Conservation (phyloP, 2,888 invertebrate genomes). For the Chrysodeixis includens region DNA sequence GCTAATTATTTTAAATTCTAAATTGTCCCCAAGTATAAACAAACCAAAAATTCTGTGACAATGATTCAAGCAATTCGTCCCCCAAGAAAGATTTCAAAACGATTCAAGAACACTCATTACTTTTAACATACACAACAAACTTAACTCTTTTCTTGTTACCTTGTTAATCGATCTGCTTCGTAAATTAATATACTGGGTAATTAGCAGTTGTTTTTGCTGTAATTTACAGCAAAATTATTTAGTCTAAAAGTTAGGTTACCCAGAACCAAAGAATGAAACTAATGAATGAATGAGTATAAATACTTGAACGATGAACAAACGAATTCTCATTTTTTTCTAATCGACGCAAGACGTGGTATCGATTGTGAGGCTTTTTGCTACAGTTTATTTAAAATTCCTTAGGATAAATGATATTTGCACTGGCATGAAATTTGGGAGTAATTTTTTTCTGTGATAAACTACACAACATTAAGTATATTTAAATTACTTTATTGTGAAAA, state of each 20-base stretch:
- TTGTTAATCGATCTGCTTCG: slow-evolving; percentile 21
- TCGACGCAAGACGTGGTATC: not conserved
- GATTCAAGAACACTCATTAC: slow-evolving; percentile 15
- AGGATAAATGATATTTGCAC: too few species aligned
- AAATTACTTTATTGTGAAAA: too few species aligned
- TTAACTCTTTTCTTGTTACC: slow-evolving; percentile 31
- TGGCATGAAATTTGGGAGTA: too few species aligned
- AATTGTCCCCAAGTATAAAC: not conserved
- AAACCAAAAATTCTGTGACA: not conserved
- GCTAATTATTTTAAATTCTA: not conserved
- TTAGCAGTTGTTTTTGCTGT: slow-evolving; percentile 30
- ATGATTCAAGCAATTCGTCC: not conserved
- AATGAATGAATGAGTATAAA: not conserved
- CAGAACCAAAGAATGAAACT: slow-evolving; percentile 7
- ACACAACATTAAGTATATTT: too few species aligned
- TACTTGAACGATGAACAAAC: not conserved
- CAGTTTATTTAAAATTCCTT: too few species aligned
- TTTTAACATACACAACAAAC: slow-evolving; percentile 9
- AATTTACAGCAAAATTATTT: slow-evolving; percentile 38
- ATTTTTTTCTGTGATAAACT: too few species aligned
- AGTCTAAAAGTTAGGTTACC: slow-evolving; percentile 47
- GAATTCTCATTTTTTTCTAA: not conserved
- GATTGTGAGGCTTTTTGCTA: not conserved
- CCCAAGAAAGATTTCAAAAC: slow-evolving; percentile 10
- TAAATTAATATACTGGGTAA: slow-evolving; percentile 28